A percentile compares a stretch with the other conserved stretches of the same genome.
Evolutionary conservation across 2,888 invertebrate genomes (phyloP).

Genomic region (Dryococelus australis): DNA sequence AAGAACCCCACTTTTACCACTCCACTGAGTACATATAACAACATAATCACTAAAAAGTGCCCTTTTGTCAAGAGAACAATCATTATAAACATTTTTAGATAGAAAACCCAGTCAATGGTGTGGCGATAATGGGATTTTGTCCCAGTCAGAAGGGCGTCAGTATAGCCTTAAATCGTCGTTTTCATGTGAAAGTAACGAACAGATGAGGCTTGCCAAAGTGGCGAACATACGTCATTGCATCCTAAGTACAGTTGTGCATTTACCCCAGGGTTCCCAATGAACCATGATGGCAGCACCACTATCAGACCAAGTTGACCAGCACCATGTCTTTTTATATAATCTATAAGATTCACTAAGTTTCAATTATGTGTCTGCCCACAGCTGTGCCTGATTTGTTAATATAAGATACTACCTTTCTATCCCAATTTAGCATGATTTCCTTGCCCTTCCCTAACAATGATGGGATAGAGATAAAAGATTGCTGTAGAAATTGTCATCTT

Average conservation of each 20-base stretch:
- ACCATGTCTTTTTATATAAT: conserved; percentile 44
- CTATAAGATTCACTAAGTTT: conserved; percentile 47
- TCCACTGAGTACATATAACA: conserved; percentile 45
- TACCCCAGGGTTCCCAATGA: conserved; percentile 48
- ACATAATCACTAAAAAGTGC: conserved; percentile 24
- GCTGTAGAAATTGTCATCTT: conserved; percentile 42
- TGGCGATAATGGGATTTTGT: conserved; percentile 47
- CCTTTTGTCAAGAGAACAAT: conserved; percentile 32
- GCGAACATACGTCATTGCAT: conserved; percentile 53
- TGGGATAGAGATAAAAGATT: conserved; percentile 44
- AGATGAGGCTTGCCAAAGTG: conserved; percentile 54
- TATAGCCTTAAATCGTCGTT: conserved; percentile 50
- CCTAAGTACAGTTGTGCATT: conserved; percentile 51
- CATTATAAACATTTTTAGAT: conserved; percentile 33
- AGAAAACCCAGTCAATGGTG: conserved; percentile 48
- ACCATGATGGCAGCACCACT: conserved; percentile 44
- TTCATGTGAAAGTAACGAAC: conserved; percentile 54
- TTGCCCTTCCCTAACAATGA: conserved; percentile 43
- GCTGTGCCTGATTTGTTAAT: conserved; percentile 46
- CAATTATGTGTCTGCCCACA: conserved; percentile 45
- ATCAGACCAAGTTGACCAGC: conserved; percentile 33
- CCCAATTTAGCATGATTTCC: conserved; percentile 48
- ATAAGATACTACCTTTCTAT: conserved; percentile 47
- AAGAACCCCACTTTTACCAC: conserved; percentile 54
- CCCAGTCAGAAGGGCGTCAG: conserved; percentile 41